These are phyloP conservation scores for Lemur catta DNA, from an alignment of 2,797 vertebrate genomes.

Conservation along the genomic window DNA sequence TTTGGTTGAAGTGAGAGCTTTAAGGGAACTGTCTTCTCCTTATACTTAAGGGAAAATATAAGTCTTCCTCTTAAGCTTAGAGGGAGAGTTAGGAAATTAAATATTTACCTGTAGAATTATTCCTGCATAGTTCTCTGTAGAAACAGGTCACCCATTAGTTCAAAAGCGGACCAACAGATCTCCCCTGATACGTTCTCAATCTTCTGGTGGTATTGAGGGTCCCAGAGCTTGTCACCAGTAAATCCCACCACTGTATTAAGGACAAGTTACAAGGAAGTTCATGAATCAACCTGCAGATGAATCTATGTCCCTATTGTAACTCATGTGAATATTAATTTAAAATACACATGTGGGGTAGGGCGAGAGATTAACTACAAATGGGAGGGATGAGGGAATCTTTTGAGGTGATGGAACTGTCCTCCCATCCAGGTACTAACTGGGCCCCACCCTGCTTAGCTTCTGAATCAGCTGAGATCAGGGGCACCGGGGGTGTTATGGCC, in stretches of 20 bases:
- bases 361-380: neutral
- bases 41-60: neutral
- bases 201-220: neutral
- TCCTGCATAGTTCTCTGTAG: neutral
- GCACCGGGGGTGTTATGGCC: no score
- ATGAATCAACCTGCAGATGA: neutral
- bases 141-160: neutral
- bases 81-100: neutral
- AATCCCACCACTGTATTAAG: neutral
- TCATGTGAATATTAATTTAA: neutral
- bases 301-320: neutral
- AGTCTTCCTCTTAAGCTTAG: neutral
- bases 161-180: neutral
- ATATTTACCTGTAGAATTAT: neutral
- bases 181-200: neutral
- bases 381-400: neutral
- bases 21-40: neutral
- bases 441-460: no score
- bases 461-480: no score
- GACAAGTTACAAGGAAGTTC: neutral
- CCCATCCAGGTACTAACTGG: no score
- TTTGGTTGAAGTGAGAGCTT: neutral
- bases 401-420: neutral
- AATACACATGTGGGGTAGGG: neutral
- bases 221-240: neutral